Conservation (phyloP, 2,888 invertebrate genomes). For the Punctoribates punctum region DNA sequence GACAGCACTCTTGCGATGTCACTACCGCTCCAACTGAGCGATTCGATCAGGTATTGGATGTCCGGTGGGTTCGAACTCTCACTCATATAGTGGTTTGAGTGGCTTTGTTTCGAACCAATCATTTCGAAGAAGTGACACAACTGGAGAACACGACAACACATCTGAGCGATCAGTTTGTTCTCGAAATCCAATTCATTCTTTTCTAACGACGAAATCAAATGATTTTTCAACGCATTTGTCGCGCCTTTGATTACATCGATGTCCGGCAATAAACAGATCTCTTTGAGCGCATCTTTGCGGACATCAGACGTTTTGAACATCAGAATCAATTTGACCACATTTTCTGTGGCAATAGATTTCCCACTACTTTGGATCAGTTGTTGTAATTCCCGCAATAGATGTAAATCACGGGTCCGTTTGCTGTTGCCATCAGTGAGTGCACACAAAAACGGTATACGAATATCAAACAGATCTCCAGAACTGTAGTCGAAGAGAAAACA, state of each 20-base stretch:
- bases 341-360: not conserved
- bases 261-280: not conserved
- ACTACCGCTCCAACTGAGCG: constrained; percentile 40
- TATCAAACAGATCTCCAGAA: constrained; percentile 69
- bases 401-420: constrained; percentile 78
- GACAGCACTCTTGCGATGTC: constrained; percentile 42
- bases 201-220: constrained; percentile 28
- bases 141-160: constrained; percentile 52
- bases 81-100: not conserved
- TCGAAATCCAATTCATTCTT: constrained; percentile 53
- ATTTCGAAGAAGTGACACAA: constrained; percentile 52
- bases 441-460: constrained; percentile 84
- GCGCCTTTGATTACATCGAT: not conserved
- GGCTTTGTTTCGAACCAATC: constrained; percentile 44
- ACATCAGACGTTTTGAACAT: constrained; percentile 42
- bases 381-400: constrained; percentile 69
- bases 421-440: constrained; percentile 69
- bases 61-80: constrained; percentile 39
- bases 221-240: constrained; percentile 10
- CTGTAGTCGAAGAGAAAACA: constrained; percentile 79
- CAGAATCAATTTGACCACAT: constrained; percentile 22
- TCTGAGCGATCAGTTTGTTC: constrained; percentile 52
- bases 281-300: constrained; percentile 21
- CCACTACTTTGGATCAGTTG: constrained; percentile 41
- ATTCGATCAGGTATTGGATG: constrained; percentile 33